Conservation (phyloP, 2,113 vertebrate genomes). For the Nansenia antarctica region DNA sequence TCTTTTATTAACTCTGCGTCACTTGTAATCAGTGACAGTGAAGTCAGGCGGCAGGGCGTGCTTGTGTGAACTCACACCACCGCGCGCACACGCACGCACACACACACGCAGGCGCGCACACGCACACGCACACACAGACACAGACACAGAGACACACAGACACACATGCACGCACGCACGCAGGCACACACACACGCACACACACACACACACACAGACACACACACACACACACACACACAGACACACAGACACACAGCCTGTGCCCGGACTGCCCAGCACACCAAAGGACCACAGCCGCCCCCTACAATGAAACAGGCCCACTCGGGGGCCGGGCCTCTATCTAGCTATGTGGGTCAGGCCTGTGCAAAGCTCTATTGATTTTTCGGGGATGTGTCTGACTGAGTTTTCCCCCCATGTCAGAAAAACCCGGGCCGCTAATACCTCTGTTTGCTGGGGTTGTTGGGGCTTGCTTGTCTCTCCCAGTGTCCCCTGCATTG, state of each 20-base stretch:
- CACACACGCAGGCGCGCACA: too few species aligned
- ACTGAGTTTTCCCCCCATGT: slow-evolving; percentile 55
- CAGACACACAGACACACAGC: too few species aligned
- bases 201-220: too few species aligned
- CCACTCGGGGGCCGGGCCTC: slow-evolving; percentile 35
- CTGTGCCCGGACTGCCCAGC: slow-evolving; percentile 4
- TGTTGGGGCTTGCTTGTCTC: slow-evolving; percentile 39
- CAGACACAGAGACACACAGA: too few species aligned
- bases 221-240: too few species aligned
- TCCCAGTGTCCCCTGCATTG: slow-evolving; percentile 61
- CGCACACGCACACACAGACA: too few species aligned
- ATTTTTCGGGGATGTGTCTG: slow-evolving; percentile 67
- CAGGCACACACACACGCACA: too few species aligned
- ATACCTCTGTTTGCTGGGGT: slow-evolving; percentile 46
- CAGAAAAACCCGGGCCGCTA: slow-evolving; percentile 51
- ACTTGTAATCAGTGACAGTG: slow-evolving; percentile 88
- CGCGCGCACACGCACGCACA: slow-evolving; percentile 27
- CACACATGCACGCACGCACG: too few species aligned
- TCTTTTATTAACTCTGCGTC: slow-evolving; percentile 93
- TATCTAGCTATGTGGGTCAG: slow-evolving; percentile 76
- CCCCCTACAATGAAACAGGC: slow-evolving; percentile 48
- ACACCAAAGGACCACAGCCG: background rate
- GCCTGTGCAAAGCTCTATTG: slow-evolving; percentile 75
- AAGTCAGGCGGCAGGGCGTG: slow-evolving; percentile 90
- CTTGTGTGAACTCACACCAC: slow-evolving; percentile 76